Base-by-base conservation (phyloP, 2,113 vertebrate genomes). In the Balaenoptera acutorostrata region DNA sequence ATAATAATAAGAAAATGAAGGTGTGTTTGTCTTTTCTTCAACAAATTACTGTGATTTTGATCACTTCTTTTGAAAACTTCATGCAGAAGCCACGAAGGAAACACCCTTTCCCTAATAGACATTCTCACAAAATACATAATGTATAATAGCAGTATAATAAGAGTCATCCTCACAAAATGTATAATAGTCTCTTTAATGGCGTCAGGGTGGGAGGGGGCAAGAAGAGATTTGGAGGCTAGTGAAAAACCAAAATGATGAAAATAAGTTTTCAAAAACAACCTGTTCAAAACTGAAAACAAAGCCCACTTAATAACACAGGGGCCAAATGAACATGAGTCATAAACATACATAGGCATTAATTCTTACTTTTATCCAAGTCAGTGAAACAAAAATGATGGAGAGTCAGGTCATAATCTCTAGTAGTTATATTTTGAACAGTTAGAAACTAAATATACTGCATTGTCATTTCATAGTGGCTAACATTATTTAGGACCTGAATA, bases 21-120 rank as follows among this genome's bases (percentile, higher is more conserved):
- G 3, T 13, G 1, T 33, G 25, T 77, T 46, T 74, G 33, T 90
- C 21, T 84, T 90, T 86, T 92, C 66, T 87, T 90, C 41, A 10
- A 82, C 12, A 66, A 94, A 97, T 90, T 83, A 57, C 23, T 75
- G 25, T 77, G 25, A 93, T 90, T 96, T 95, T 84, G 41, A 83
- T 83, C 10, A 46, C 39, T 85, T 89, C 31, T 93, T 85, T 84
- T 74, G 36, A 78, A 63, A 93, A 91, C 77, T 68, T 97, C n/a
- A 29, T 74, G 46, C 46, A 86, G 77, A 84, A 87, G 0, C 1
- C n/a, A 86, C 41, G 31, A 95, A 88, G 55, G 46, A 88, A 91
- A 95, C 10, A 69, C 8, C 23, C 11, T 68, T 88, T 68, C 46
- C 52, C 25, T 83, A 52, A 71, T 0, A 91, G 11, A 36, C 27